phyloP scores from a whole-genome alignment of 2,113 vertebrate species.

The Synchiropus splendidus region DNA sequence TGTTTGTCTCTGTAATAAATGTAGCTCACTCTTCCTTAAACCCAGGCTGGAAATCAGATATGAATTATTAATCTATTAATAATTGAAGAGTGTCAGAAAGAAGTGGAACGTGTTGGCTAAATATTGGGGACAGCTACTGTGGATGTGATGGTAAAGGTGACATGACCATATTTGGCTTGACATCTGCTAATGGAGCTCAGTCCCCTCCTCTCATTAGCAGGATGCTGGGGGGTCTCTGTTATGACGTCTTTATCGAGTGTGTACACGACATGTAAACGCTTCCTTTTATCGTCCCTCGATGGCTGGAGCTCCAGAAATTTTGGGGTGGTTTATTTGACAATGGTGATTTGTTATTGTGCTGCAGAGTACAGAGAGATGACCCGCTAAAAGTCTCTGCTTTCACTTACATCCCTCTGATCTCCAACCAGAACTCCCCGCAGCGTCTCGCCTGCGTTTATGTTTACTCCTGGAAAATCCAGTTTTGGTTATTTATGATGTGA shows the following conservation, averaged over 20 bases:
- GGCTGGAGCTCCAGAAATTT: slow-evolving; percentile 9
- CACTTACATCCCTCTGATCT: slow-evolving; percentile 40
- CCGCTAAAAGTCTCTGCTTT: slow-evolving; percentile 37
- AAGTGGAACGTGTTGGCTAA: too few species aligned
- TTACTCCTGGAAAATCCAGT: slow-evolving; percentile 25
- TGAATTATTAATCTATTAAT: too few species aligned
- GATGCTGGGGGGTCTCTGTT: slow-evolving; percentile 18
- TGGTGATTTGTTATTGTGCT: slow-evolving; percentile 44
- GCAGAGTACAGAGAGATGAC: slow-evolving; percentile 14
- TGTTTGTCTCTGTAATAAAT: too few species aligned
- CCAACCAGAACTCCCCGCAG: slow-evolving; percentile 22
- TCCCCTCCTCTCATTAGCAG: too few species aligned
- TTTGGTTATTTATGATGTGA: slow-evolving; percentile 11
- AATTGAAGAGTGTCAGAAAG: too few species aligned
- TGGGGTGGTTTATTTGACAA: slow-evolving; percentile 50
- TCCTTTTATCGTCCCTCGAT: slow-evolving; percentile 40
- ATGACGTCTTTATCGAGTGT: slow-evolving; percentile 51
- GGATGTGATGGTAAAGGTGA: too few species aligned
- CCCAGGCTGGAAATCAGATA: too few species aligned
- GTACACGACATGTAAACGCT: slow-evolving; percentile 38
- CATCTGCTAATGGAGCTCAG: too few species aligned
- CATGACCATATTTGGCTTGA: too few species aligned
- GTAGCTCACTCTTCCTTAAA: too few species aligned
- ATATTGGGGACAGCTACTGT: too few species aligned
- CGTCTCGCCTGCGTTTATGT: slow-evolving; percentile 26